Evolutionary conservation across 2,113 vertebrate species (phyloP).

Genomic region (Psilopogon haemacephalus): DNA sequence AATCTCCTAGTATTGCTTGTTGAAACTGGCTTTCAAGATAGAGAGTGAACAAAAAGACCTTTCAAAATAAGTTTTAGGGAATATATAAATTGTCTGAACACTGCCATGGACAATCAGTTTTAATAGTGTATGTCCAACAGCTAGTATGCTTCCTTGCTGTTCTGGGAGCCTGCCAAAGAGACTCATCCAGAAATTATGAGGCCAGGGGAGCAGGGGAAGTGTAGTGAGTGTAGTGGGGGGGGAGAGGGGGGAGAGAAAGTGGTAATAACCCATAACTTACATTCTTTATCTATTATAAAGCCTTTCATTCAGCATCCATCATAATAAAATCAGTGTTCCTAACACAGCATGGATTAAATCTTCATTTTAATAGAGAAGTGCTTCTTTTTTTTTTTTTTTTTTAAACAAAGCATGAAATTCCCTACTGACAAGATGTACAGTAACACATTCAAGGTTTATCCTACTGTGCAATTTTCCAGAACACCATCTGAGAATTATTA

Average conservation of each 20-base stretch:
- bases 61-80: conserved; percentile 40
- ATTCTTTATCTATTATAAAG: background rate
- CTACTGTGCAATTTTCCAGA: background rate
- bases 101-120: conserved; percentile 20
- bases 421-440: background rate
- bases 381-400: background rate
- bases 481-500: background rate
- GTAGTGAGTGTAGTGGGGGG: no score
- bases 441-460: background rate
- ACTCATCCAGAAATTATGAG: background rate
- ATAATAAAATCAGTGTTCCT: background rate
- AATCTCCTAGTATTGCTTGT: conserved; percentile 22
- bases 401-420: background rate
- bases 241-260: no score
- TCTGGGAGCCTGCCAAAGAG: conserved; percentile 23
- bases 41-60: conserved; percentile 16
- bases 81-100: conserved; percentile 22
- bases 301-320: background rate
- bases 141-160: background rate
- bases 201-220: no score
- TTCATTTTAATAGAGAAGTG: conserved; percentile 9
- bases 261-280: background rate
- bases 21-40: conserved; percentile 18
- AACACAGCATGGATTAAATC: background rate
- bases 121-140: conserved; percentile 4